Conservation (phyloP, 2,888 invertebrate genomes). For the Halictus ligatus region DNA sequence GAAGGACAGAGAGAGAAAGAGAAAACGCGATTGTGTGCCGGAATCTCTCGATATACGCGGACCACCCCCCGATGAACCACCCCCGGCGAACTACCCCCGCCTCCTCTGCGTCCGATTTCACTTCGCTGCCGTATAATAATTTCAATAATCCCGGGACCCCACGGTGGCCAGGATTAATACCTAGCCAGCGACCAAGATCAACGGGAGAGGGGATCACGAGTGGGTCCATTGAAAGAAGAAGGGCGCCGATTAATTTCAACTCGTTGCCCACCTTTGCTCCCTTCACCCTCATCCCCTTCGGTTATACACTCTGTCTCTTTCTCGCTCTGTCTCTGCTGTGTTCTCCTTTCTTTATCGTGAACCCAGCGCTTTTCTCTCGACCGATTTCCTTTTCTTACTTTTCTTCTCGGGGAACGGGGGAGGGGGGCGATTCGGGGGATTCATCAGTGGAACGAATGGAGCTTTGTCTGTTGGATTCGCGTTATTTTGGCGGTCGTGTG, state of each 20-base stretch:
- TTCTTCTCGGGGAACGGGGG: not conserved
- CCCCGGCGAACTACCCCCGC: conserved; percentile 4
- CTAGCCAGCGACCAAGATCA: conserved; percentile 45
- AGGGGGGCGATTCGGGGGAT: not conserved
- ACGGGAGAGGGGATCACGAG: conserved; percentile 14
- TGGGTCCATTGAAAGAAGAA: conserved; percentile 65
- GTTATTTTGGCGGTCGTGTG: not conserved
- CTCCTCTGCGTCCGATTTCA: conserved; percentile 71
- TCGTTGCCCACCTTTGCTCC: conserved; percentile 51
- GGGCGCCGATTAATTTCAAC: conserved; percentile 72
- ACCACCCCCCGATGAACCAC: conserved; percentile 24
- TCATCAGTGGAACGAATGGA: not conserved
- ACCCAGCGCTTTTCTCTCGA: not conserved
- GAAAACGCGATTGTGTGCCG: conserved; percentile 60
- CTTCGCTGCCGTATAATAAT: conserved; percentile 78
- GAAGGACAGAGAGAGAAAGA: conserved; percentile 20
- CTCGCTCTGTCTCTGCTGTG: not conserved
- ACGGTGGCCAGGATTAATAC: conserved; percentile 76
- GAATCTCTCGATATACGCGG: conserved; percentile 66
- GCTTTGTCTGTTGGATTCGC: not conserved
- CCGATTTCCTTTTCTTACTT: conserved; percentile 23
- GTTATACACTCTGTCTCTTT: not conserved
- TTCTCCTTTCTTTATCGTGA: not conserved
- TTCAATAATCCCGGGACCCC: conserved; percentile 79
- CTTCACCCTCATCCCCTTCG: not conserved